These are phyloP conservation scores for Centropus bengalensis DNA, from an alignment of 2,113 vertebrate genomes.

Conservation along the genomic window DNA sequence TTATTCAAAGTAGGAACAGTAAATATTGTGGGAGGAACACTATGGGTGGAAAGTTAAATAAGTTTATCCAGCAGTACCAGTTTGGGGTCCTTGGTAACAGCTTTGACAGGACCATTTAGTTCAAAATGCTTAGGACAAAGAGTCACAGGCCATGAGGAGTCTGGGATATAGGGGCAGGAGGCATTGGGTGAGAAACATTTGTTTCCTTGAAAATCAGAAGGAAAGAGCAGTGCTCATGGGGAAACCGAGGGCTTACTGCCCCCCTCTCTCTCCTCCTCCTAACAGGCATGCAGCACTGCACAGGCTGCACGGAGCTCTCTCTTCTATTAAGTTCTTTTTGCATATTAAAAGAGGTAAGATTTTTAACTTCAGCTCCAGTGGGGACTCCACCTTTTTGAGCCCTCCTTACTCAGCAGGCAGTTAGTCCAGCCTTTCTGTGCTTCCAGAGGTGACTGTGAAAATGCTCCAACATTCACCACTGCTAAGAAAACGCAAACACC, in stretches of 20 bases:
- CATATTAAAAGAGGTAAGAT: background rate
- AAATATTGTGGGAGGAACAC: background rate
- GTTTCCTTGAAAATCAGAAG: background rate
- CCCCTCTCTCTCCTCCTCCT: background rate
- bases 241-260: background rate
- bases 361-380: background rate
- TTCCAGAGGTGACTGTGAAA: background rate
- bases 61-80: background rate
- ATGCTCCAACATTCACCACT: background rate
- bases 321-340: background rate
- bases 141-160: background rate
- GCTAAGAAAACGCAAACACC: background rate
- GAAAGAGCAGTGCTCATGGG: background rate
- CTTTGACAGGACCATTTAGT: background rate
- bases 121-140: background rate
- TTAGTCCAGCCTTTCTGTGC: background rate
- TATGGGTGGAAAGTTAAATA: background rate
- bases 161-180: accelerated
- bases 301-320: background rate
- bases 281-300: accelerated
- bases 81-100: background rate
- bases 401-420: background rate
- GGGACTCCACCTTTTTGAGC: background rate
- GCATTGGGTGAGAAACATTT: background rate
- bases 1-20: background rate